A percentile compares a stretch with the other conserved stretches of the same genome.
Conservation (phyloP, 2,888 invertebrate species). For the Monoplex corrugatus region DNA sequence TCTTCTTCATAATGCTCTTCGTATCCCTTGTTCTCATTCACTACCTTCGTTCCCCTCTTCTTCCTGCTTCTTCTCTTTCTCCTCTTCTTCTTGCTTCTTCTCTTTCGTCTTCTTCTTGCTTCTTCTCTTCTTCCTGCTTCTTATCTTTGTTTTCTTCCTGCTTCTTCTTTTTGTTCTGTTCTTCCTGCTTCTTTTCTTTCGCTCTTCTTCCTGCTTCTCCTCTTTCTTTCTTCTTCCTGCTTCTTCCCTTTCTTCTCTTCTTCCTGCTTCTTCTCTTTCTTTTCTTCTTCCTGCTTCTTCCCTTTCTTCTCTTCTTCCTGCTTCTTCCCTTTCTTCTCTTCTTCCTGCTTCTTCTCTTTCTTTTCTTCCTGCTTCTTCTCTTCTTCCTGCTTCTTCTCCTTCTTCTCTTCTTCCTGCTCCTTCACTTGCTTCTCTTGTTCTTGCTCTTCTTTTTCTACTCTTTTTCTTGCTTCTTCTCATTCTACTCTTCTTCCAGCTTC, state of each 20-base stretch:
- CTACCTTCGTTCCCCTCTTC: not conserved
- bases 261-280: too few species aligned
- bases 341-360: conserved; percentile 25
- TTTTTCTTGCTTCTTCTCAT: not conserved
- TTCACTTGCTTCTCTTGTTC: conserved; percentile 15
- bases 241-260: not conserved
- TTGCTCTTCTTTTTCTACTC: not conserved
- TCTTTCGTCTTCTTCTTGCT: not conserved
- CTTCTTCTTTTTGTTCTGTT: not conserved
- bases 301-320: not conserved
- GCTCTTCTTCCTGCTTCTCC: not conserved
- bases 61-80: not conserved
- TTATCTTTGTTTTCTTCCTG: not conserved
- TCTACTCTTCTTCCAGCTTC: not conserved
- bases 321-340: not conserved
- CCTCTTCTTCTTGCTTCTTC: not conserved
- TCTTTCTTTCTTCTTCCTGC: not conserved
- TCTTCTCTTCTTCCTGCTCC: not conserved
- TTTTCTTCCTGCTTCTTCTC: not conserved
- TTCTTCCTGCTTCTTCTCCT: not conserved
- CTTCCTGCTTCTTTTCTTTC: too few species aligned
- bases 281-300: not conserved
- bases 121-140: not conserved
- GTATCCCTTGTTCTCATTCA: too few species aligned
- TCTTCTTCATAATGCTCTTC: too few species aligned